Evolutionary conservation across 2,888 invertebrate genomes (phyloP), one percentile per base, ranked within the genome.

Genomic region (Pseudoips prasinana): DNA sequence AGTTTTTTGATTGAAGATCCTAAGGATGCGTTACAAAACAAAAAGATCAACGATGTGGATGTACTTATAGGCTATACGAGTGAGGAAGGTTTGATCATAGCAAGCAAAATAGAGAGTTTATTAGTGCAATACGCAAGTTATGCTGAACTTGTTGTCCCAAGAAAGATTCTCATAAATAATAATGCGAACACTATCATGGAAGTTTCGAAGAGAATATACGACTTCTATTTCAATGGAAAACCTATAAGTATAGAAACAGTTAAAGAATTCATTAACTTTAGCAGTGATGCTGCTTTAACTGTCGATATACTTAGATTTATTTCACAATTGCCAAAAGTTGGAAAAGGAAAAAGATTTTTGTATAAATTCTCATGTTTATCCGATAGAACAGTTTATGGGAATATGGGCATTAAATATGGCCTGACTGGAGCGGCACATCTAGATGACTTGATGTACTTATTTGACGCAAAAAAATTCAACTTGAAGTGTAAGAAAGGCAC

Each of bases 11-110:
- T 58, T 0, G 65, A 71, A 40, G 41, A 60, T 8, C 67, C 67
- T 1, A 24, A 55, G 4, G 46, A 63, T 8, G 29, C 54, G 10
- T 38, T 73, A 11, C 70, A 61, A 57, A 73, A 78, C 17, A 92
- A 92, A 11, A 76, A 71, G 7, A 64, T 90, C 3, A 73, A 73
- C 25, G 53, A 73, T 20, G 86, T 92, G 1, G 94, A 94, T 0
- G 86, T 94, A 66, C 90, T 96, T 61, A 85, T 92, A 10, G 95
- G 95, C 1, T 67, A 92, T 5, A 94, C 92, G 5, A 90, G 90
- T 1, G 90, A 92, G 32, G 95, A 95, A 78, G 91, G 92, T 0
- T 11, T 70, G 7, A 1, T 70, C 1, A 53, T 29, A 0, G 14
- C 67, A 9, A 19, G 34, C 1, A 0, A 3, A 1, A 33, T 58